Conservation (phyloP, 2,888 invertebrate species). For the Tetragonula carbonaria region DNA sequence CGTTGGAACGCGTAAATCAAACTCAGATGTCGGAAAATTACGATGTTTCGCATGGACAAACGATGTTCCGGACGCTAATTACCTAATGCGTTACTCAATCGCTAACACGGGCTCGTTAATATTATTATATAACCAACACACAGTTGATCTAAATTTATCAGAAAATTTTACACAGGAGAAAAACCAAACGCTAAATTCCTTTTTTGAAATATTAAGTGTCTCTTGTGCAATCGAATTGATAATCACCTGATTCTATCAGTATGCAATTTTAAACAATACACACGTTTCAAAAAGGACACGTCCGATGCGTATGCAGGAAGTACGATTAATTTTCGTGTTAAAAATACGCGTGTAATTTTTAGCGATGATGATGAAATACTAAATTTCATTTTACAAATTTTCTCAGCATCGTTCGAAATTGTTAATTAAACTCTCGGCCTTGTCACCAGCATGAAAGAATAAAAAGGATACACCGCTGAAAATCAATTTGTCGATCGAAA, state of each 20-base stretch:
- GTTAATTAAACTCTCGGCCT: no score
- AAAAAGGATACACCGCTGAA: background rate
- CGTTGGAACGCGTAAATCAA: conserved; percentile 1
- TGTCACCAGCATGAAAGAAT: background rate
- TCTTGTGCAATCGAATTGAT: no score
- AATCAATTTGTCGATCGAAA: background rate
- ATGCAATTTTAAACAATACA: no score
- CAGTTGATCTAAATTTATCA: background rate
- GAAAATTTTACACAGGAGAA: background rate
- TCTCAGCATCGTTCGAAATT: no score
- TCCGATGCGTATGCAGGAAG: no score
- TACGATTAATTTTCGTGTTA: no score
- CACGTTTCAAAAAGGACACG: no score
- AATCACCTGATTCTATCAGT: no score
- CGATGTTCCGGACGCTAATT: background rate
- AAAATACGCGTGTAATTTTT: no score
- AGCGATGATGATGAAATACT: no score
- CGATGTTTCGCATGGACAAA: background rate
- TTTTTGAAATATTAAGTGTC: no score
- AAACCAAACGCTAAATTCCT: background rate
- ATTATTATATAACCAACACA: background rate
- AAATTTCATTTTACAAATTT: no score
- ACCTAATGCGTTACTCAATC: background rate
- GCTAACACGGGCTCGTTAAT: background rate
- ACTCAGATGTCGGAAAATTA: conserved; percentile 1